phyloP scores from a whole-genome alignment of 2,888 invertebrate species.

The Lycaena phlaeas region DNA sequence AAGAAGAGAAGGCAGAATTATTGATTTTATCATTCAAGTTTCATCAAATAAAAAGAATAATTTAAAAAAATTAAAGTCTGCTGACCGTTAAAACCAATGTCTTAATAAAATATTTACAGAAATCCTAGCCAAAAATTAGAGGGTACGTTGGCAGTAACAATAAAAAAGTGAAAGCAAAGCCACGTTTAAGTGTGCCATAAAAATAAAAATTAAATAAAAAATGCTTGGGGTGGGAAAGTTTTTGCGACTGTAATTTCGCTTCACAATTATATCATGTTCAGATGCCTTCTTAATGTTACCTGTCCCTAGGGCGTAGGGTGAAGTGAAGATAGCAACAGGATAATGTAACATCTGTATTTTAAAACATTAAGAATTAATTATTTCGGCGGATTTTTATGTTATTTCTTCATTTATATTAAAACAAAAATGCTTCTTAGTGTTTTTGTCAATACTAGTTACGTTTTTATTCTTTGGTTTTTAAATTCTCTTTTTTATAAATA shows the following conservation, averaged over 20 bases:
- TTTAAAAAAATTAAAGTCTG: not conserved
- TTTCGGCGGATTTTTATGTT: slow-evolving; percentile 10
- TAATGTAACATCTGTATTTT: slow-evolving; percentile 17
- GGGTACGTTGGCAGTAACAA: slow-evolving; percentile 68
- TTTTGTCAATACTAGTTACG: no score
- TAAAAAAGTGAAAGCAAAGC: slow-evolving; percentile 71
- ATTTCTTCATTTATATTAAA: no score
- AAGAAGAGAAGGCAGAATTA: slow-evolving; percentile 66
- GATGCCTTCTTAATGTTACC: slow-evolving; percentile 48
- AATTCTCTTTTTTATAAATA: no score
- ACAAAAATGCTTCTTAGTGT: no score
- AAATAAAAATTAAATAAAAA: slow-evolving; percentile 72
- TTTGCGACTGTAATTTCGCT: slow-evolving; percentile 50
- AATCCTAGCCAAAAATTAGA: slow-evolving; percentile 69
- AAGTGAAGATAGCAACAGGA: slow-evolving; percentile 18
- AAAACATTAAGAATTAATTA: slow-evolving; percentile 15
- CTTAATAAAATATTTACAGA: slow-evolving; percentile 58
- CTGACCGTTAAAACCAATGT: slow-evolving; percentile 54
- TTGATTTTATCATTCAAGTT: slow-evolving; percentile 11
- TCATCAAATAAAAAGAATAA: not conserved
- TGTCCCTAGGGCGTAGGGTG: slow-evolving; percentile 45
- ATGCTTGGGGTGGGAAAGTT: slow-evolving; percentile 65
- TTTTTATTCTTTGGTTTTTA: no score
- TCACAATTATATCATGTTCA: slow-evolving; percentile 59
- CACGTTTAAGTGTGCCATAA: slow-evolving; percentile 70